Conservation (phyloP, 2,113 vertebrate genomes). For the Microtus richardsoni region DNA sequence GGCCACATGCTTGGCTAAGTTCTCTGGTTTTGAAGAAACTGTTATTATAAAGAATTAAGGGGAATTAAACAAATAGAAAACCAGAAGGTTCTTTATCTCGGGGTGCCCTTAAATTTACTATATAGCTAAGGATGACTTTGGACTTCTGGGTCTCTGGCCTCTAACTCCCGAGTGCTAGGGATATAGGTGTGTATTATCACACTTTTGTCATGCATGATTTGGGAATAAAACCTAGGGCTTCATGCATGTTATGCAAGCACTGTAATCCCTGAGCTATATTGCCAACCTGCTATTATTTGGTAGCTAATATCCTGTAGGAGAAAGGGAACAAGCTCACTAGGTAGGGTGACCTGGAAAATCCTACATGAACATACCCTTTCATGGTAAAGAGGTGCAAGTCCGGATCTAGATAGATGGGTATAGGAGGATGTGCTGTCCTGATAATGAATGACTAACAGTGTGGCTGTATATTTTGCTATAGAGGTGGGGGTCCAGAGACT, state of each 20-base stretch:
- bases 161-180: not conserved
- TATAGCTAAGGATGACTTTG: not conserved
- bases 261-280: not conserved
- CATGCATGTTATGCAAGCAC: not conserved
- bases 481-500: not conserved
- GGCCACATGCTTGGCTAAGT: not conserved
- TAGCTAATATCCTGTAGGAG: not conserved
- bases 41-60: not conserved
- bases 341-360: not conserved
- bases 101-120: not conserved
- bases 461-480: not conserved
- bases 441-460: not conserved
- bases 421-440: not conserved
- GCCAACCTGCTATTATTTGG: not conserved
- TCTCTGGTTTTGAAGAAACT: not conserved
- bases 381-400: not conserved
- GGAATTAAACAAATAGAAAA: not conserved
- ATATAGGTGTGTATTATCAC: not conserved
- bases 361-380: not conserved
- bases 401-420: not conserved
- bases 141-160: not conserved
- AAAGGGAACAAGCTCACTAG: not conserved
- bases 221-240: not conserved
- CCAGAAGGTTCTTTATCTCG: not conserved
- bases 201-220: not conserved